A percentile compares a stretch with the other conserved stretches of the same genome.
Evolutionary conservation across 2,888 invertebrate genomes (phyloP).

Genomic region (Hirudinaria manillensis): DNA sequence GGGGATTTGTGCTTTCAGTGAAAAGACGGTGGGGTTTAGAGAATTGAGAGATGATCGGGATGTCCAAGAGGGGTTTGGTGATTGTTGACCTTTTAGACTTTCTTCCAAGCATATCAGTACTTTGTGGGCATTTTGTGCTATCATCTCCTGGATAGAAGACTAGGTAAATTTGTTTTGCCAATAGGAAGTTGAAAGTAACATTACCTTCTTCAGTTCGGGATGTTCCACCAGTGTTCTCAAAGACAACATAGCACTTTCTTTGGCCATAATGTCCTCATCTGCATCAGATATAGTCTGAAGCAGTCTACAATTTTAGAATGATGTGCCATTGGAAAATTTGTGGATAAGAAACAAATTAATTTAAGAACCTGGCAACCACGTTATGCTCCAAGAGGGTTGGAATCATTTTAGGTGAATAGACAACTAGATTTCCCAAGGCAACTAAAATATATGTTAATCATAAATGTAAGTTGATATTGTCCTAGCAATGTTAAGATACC

Average conservation of each 20-base stretch:
- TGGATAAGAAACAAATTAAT: not conserved
- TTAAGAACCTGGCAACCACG: not conserved
- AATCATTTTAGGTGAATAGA: not conserved
- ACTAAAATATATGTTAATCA: not conserved
- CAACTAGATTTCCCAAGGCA: constrained; percentile 10
- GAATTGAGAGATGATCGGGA: too few relatives aligned
- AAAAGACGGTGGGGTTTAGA: too few relatives aligned
- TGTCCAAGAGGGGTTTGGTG: too few relatives aligned
- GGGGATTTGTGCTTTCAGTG: too few relatives aligned
- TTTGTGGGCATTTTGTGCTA: not conserved
- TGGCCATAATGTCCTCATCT: not conserved
- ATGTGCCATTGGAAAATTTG: not conserved
- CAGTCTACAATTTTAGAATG: not conserved
- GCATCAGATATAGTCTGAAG: not conserved
- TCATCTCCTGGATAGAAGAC: not conserved
- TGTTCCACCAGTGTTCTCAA: not conserved
- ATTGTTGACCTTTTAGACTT: not conserved
- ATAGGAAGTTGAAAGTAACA: too few relatives aligned
- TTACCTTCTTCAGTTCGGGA: not conserved
- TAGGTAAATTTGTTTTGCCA: too few relatives aligned
- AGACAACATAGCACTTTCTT: constrained; percentile 11
- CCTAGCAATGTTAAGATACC: not conserved
- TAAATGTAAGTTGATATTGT: not conserved
- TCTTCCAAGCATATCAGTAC: not conserved
- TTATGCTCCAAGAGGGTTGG: not conserved